A percentile compares a stretch with the other conserved stretches of the same genome.
Evolutionary conservation across 2,888 invertebrate species (phyloP).

Genomic region (Tortrix viridana): DNA sequence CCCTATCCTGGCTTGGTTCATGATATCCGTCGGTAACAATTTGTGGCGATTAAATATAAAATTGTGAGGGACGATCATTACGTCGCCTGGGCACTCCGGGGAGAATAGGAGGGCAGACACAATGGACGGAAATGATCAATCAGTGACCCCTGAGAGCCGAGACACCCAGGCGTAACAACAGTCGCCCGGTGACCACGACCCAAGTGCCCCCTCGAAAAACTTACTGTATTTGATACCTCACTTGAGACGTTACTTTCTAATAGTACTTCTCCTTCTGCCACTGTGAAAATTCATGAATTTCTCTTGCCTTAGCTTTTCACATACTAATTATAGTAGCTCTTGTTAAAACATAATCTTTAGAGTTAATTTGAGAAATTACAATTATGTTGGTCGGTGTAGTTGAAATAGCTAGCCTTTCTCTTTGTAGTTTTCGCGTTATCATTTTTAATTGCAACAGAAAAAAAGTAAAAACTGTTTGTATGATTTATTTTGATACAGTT

Average conservation of each 20-base stretch:
- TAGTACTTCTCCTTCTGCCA: neutral
- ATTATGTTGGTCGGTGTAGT: neutral
- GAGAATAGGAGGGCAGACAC: slow-evolving; percentile 66
- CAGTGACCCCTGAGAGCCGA: slow-evolving; percentile 52
- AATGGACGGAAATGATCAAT: slow-evolving; percentile 76
- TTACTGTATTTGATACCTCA: neutral
- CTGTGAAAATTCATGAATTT: slow-evolving; percentile 6
- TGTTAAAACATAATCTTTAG: neutral
- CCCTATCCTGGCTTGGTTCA: slow-evolving; percentile 30
- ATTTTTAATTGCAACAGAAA: neutral
- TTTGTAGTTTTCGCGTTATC: neutral
- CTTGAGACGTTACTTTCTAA: neutral
- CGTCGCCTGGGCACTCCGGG: slow-evolving; percentile 49
- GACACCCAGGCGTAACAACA: neutral
- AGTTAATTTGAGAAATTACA: slow-evolving; percentile 16
- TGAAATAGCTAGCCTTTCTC: neutral
- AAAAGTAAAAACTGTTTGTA: neutral
- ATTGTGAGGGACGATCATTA: slow-evolving; percentile 39
- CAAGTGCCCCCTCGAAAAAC: neutral
- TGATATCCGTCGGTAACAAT: slow-evolving; percentile 41
- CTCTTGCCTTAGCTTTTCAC: slow-evolving; percentile 8
- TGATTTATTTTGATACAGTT: neutral
- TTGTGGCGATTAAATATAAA: slow-evolving; percentile 53
- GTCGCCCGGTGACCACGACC: neutral
- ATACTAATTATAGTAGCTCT: slow-evolving; percentile 7